Evolutionary conservation across 2,888 invertebrate species (phyloP).

Genomic region (Anarsia innoxiella): DNA sequence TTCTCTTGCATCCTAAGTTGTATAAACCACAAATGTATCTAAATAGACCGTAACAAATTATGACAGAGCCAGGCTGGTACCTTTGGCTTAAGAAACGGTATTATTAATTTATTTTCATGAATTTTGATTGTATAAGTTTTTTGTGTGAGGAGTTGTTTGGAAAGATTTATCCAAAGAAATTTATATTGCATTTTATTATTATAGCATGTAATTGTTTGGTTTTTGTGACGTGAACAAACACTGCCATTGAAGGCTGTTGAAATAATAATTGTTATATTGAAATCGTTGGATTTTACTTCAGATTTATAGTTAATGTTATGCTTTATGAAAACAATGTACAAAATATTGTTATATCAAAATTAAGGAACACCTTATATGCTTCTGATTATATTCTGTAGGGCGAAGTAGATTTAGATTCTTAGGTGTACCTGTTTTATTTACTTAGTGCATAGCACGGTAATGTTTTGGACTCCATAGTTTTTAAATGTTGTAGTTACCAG

Average conservation of each 20-base stretch:
- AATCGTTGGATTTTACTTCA: constrained; percentile 13
- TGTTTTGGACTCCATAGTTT: neutral
- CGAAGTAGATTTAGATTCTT: neutral
- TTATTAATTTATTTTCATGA: no score
- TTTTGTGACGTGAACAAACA: constrained; percentile 8
- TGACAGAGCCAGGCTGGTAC: no score
- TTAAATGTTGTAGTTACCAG: neutral
- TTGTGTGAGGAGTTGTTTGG: neutral
- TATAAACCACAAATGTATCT: no score
- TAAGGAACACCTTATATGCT: no score
- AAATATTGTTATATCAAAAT: neutral
- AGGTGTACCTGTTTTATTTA: neutral
- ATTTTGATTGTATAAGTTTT: no score
- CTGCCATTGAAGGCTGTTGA: constrained; percentile 15
- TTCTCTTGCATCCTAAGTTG: no score
- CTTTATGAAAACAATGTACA: neutral
- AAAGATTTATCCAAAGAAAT: neutral
- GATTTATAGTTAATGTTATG: constrained; percentile 12
- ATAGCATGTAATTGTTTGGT: neutral
- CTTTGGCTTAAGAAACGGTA: no score
- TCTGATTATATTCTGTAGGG: no score
- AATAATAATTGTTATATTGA: constrained; percentile 1
- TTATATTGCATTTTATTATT: no score
- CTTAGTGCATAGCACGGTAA: neutral
- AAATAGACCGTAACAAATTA: no score